Conservation (phyloP, 2,888 invertebrate species). For the Rhimphoctona megacephalus region DNA sequence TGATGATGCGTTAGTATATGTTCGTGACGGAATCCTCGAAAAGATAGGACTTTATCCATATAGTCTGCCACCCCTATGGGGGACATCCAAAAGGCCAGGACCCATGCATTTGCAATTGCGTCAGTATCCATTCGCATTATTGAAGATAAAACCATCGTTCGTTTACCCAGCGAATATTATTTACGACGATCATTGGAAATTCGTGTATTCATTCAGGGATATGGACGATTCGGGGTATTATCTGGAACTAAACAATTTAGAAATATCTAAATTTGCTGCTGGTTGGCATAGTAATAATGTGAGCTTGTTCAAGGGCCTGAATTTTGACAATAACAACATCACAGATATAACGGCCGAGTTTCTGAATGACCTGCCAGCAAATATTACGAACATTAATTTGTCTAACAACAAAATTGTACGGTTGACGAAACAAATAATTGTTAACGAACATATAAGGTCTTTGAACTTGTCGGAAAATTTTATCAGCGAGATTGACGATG, state of each 20-base stretch:
- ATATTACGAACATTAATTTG: background rate
- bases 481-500: background rate
- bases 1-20: no score
- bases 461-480: background rate
- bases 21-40: no score
- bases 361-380: background rate
- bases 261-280: background rate
- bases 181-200: no score
- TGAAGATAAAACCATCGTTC: no score
- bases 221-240: no score
- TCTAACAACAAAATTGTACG: background rate
- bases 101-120: no score
- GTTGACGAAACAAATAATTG: background rate
- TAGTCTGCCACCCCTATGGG: no score
- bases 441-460: background rate
- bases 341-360: background rate
- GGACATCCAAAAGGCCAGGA: no score
- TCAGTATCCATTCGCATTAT: no score
- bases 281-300: background rate
- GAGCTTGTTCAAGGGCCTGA: background rate
- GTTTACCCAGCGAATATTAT: no score
- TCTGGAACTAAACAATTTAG: background rate
- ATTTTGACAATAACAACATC: background rate
- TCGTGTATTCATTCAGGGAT: no score
- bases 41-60: no score